phyloP scores from a whole-genome alignment of 2,113 vertebrate species.

The Isurus oxyrinchus region DNA sequence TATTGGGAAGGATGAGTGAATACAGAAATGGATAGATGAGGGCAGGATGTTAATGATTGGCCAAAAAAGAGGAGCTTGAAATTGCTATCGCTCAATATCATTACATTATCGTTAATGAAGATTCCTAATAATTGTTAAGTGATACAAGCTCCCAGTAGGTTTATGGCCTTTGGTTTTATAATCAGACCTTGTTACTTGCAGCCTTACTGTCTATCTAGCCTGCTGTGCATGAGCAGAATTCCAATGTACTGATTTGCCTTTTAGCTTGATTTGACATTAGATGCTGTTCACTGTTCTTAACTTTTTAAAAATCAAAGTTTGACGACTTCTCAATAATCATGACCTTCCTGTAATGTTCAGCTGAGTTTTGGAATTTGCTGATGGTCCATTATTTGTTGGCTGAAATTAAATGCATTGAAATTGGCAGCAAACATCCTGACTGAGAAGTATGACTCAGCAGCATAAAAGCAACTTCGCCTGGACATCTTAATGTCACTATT shows the following conservation, averaged over 20 bases:
- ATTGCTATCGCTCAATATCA: not conserved
- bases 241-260: not conserved
- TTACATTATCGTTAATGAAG: not conserved
- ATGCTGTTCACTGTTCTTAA: not conserved
- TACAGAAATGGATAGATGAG: too few relatives aligned
- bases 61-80: not conserved
- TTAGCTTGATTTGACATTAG: not conserved
- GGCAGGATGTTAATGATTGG: too few relatives aligned
- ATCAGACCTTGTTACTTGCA: not conserved
- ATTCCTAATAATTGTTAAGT: not conserved
- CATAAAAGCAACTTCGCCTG: not conserved
- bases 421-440: not conserved
- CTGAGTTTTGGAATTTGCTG: not conserved
- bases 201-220: not conserved
- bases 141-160: not conserved
- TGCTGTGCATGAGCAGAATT: not conserved
- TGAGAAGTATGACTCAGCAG: not conserved
- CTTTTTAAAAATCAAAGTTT: not conserved
- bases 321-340: not conserved
- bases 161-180: not conserved
- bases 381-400: not conserved
- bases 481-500: not conserved
- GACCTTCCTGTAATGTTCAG: not conserved
- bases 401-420: not conserved
- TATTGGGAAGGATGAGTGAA: too few relatives aligned